Evolutionary conservation across 2,113 vertebrate species (phyloP).

Genomic region (Labrus mixtus): DNA sequence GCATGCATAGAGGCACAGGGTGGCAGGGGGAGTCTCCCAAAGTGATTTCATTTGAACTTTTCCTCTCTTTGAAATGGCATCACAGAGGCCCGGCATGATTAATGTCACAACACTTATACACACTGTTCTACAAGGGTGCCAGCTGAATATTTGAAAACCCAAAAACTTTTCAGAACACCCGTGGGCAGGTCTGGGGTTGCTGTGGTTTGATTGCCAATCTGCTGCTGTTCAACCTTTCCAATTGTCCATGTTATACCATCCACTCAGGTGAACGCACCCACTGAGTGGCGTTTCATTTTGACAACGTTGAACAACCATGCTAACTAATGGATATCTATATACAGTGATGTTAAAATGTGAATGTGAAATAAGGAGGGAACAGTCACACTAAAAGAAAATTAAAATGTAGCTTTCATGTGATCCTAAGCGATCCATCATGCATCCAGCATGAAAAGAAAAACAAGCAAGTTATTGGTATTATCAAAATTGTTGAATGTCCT

Average conservation of each 20-base stretch:
- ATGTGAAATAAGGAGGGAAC: neutral
- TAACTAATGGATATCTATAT: constrained; percentile 24
- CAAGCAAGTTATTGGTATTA: too few species aligned
- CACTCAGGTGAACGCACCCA: constrained; percentile 10
- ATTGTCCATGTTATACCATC: constrained; percentile 32
- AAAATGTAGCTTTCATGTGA: too few species aligned
- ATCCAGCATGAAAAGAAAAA: too few species aligned
- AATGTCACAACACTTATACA: constrained; percentile 60
- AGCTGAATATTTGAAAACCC: constrained; percentile 58
- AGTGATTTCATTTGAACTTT: constrained; percentile 73
- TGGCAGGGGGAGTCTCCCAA: constrained; percentile 53
- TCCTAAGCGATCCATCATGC: too few species aligned
- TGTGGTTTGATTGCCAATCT: constrained; percentile 58
- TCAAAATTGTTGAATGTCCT: too few species aligned
- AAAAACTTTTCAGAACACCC: constrained; percentile 21
- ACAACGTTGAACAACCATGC: constrained; percentile 16
- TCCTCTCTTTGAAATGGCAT: constrained; percentile 76
- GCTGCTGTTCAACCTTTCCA: constrained; percentile 49
- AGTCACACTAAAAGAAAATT: too few species aligned
- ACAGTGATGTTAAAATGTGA: neutral
- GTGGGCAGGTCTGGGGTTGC: constrained; percentile 32
- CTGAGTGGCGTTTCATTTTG: neutral
- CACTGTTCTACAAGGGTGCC: constrained; percentile 45
- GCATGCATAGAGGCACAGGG: constrained; percentile 25
- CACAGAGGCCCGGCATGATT: constrained; percentile 71